These are phyloP conservation scores for Chionoecetes opilio DNA, from an alignment of 1,140 invertebrate species.

Conservation along the genomic window DNA sequence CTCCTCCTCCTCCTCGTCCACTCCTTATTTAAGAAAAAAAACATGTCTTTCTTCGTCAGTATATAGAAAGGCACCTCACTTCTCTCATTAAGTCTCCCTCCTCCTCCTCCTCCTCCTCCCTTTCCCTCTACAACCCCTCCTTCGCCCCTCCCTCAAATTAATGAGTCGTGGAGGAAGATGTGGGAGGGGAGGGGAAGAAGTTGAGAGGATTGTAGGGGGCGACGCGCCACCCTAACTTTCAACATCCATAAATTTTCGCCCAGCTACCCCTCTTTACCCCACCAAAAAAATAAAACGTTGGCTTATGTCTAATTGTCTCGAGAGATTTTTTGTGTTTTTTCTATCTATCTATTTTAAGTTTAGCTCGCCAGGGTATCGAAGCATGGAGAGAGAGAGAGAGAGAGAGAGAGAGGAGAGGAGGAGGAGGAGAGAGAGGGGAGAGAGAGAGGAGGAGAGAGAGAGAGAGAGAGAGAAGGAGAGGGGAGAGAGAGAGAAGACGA, in stretches of 20 bases:
- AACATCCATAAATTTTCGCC: not conserved
- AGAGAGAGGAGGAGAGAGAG: not conserved
- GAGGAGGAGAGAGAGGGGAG: not conserved
- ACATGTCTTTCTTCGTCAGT: not conserved
- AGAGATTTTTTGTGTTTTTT: not conserved
- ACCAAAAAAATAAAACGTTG: not conserved
- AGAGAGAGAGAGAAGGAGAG: not conserved
- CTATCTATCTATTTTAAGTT: not conserved
- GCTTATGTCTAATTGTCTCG: not conserved
- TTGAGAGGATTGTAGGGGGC: not conserved
- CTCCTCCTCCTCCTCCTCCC: not conserved
- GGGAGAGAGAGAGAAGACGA: not conserved
- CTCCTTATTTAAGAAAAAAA: not conserved
- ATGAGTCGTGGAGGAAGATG: not conserved
- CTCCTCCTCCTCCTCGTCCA: not conserved
- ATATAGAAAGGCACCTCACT: not conserved
- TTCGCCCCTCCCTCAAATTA: constrained; percentile 16
- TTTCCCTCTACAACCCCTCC: not conserved
- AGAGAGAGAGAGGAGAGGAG: not conserved
- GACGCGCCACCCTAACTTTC: constrained; percentile 13
- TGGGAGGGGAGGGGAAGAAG: not conserved
- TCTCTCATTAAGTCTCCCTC: not conserved
- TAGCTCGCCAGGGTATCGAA: not conserved
- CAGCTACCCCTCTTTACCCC: not conserved
- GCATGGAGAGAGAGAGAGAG: not conserved